Base-by-base conservation (phyloP, 2,113 vertebrate genomes). In the Uropsilus gracilis region DNA sequence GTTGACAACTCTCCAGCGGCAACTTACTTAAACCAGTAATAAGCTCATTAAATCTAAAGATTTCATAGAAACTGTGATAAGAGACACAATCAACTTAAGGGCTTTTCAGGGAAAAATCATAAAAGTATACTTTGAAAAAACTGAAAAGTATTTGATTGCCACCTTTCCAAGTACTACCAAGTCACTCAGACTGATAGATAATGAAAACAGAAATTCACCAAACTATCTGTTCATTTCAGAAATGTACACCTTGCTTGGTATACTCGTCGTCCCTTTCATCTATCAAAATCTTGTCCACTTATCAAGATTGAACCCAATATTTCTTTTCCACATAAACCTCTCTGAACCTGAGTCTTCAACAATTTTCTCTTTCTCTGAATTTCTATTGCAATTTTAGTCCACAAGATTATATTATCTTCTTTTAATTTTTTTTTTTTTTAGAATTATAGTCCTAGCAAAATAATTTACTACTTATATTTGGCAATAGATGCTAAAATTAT, bases 11-110 rank as follows among this genome's bases (percentile, higher is more conserved):
- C 96, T 97, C 97, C 68, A 96, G 93, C 94, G 97, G 91, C 97
- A 95, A 85, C 93, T 96, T 94, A 96, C 92, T 97, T 97, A 97
- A 97, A 97, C 87, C 55, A 94, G 96, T 97, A 93, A 96, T 96
- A 97, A 96, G 95, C 94, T 97, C 96, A 97, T 97, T 97, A 97
- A 95, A 96, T 94, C 68, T 95, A 97, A 97, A 97, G 92, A 97
- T 95, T 97, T 97, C 82, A 95, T 88, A 93, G 93, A 96, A 96
- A 96, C 37, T 86, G 55, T 94, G 87, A 93, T 95, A 94, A 96
- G 95, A 97, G 95, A 96, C 95, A 97, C 94, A 97, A 97, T 97
- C 93, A 96, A 97, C 76, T 96, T 97, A 97, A 97, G 95, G 78
- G 87, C 84, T 96, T 95, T 97, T 94, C 86, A 84, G 93, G 68